phyloP scores from a whole-genome alignment of 1,140 invertebrate species.

The Chymomyza costata region DNA sequence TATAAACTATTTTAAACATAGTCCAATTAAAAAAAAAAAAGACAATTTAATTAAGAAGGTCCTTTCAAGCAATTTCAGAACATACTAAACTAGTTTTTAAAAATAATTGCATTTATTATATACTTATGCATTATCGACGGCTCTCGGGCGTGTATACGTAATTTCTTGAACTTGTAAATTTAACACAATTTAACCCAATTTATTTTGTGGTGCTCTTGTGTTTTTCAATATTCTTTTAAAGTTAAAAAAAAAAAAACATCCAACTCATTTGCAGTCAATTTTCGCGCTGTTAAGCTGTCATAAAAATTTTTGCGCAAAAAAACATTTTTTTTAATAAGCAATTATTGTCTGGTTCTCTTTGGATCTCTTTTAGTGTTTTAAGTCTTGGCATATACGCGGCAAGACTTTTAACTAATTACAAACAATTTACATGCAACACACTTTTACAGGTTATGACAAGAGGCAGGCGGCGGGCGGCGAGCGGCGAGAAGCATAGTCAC shows the following conservation, averaged over 20 bases:
- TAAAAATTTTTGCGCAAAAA: constrained; percentile 55
- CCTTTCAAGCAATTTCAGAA: too few relatives aligned
- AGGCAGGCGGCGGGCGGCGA: not conserved
- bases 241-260: constrained; percentile 3
- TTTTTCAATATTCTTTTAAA: not conserved
- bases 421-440: constrained; percentile 67
- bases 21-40: too few relatives aligned
- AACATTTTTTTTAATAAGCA: constrained; percentile 70
- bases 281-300: constrained; percentile 47
- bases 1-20: too few relatives aligned
- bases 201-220: too few relatives aligned
- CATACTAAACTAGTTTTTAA: too few relatives aligned
- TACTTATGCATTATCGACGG: too few relatives aligned
- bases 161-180: too few relatives aligned
- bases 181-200: too few relatives aligned
- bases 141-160: too few relatives aligned
- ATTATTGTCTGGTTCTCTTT: constrained; percentile 53
- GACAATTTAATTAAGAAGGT: too few relatives aligned
- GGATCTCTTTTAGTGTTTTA: constrained; percentile 20
- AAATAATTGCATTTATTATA: too few relatives aligned
- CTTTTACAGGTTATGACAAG: constrained; percentile 3
- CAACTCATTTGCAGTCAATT: constrained; percentile 67
- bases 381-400: constrained; percentile 56
- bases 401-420: constrained; percentile 71
- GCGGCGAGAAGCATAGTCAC: not conserved